Percentiles rank a stretch among this genome's conserved stretches.
These are phyloP conservation scores for Drosophila borborema DNA, from an alignment of 2,888 invertebrate genomes.

Conservation along the genomic window DNA sequence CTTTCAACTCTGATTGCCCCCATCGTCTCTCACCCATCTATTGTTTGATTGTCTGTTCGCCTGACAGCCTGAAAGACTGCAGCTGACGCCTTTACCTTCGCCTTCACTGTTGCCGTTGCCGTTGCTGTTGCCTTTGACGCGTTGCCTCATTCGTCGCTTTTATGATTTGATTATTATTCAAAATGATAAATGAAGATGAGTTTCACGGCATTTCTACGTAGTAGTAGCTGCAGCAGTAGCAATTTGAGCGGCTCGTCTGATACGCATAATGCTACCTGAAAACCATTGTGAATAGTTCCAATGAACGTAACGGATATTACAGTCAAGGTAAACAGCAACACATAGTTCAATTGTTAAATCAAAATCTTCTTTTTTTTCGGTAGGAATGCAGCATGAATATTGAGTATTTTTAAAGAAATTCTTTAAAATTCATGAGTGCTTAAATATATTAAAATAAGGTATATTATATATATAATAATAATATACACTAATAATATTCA, in stretches of 20 bases:
- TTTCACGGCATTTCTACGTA: constrained; percentile 23
- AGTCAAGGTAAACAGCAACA: constrained; percentile 5
- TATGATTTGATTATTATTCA: constrained; percentile 81
- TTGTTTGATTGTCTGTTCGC: constrained; percentile 47
- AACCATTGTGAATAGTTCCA: constrained; percentile 8
- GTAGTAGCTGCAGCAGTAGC: constrained; percentile 72
- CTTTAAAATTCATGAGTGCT: too few relatives aligned
- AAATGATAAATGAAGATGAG: constrained; percentile 81
- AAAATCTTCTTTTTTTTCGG: neutral
- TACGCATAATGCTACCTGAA: constrained; percentile 64
- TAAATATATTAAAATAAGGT: too few relatives aligned
- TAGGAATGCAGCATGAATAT: neutral
- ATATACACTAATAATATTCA: too few relatives aligned
- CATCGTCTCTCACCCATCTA: constrained; percentile 3
- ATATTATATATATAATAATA: too few relatives aligned
- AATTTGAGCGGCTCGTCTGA: constrained; percentile 60
- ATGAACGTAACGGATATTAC: constrained; percentile 34
- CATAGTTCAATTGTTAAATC: neutral
- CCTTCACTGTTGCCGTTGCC: constrained; percentile 10
- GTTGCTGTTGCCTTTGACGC: constrained; percentile 50
- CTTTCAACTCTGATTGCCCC: neutral
- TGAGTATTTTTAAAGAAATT: neutral
- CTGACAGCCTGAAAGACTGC: constrained; percentile 22
- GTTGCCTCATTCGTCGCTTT: constrained; percentile 58
- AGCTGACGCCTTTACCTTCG: constrained; percentile 34